Percentiles rank a stretch among this genome's conserved stretches.
Conservation (phyloP, 1,140 invertebrate genomes). For the Zaprionus kolodkinae region DNA sequence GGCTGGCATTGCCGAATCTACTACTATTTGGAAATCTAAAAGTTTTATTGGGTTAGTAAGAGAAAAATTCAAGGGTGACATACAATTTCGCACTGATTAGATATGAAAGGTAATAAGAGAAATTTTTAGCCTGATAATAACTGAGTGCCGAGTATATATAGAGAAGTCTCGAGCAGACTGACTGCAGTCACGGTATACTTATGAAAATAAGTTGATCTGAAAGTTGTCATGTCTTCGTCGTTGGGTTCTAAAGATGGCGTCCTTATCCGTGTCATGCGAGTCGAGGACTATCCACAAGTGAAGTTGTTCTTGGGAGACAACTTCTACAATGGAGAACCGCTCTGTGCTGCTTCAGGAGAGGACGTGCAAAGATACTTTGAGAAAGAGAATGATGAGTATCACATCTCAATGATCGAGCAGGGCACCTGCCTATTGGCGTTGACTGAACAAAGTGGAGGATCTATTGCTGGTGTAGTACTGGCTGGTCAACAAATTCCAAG, state of each 20-base stretch:
- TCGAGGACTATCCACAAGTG: constrained; percentile 32
- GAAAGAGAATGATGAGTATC: constrained; percentile 38
- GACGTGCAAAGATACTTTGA: constrained; percentile 19
- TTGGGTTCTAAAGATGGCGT: constrained; percentile 33
- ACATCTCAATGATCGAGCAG: constrained; percentile 39
- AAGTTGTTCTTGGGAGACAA: constrained; percentile 35
- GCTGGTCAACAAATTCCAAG: constrained; percentile 28
- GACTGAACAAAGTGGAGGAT: constrained; percentile 16
- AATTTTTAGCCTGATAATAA: not conserved
- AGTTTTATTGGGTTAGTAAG: not conserved
- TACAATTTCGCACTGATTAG: not conserved
- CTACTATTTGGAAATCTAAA: not conserved
- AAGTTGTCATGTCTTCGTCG: constrained; percentile 23
- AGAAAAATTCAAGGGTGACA: not conserved
- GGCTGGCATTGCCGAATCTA: too few species aligned
- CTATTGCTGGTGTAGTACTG: constrained; percentile 48
- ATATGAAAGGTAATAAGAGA: constrained; percentile 6
- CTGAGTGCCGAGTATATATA: constrained; percentile 26
- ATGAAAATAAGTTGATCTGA: not conserved
- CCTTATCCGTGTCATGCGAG: constrained; percentile 39
- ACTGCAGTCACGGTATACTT: not conserved
- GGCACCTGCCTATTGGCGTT: constrained; percentile 47
- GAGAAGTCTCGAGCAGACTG: not conserved
- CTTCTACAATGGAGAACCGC: constrained; percentile 45
- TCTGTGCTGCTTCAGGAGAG: constrained; percentile 27